Percentiles rank a stretch among this genome's conserved stretches.
phyloP scores from a whole-genome alignment of 2,888 invertebrate genomes.

The Protophormia terraenovae region DNA sequence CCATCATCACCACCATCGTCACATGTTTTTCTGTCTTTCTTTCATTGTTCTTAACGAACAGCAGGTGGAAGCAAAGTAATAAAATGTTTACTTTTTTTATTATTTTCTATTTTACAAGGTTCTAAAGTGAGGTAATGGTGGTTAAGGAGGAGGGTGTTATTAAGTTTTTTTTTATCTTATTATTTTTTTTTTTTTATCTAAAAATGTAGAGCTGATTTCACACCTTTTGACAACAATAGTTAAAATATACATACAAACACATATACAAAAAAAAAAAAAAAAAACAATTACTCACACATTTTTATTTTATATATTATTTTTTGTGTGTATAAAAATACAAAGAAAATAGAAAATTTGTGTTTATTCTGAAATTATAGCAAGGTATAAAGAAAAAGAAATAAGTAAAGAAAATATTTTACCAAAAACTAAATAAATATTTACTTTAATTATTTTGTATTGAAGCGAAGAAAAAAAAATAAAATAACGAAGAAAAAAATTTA shows the following conservation, averaged over 20 bases:
- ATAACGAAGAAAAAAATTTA: background rate
- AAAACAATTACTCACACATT: too few species aligned
- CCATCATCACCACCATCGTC: slow-evolving; percentile 37
- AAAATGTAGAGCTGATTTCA: slow-evolving; percentile 43
- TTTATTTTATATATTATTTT: too few species aligned
- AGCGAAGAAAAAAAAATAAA: background rate
- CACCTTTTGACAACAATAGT: slow-evolving; percentile 40
- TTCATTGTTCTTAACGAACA: too few species aligned
- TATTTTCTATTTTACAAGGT: background rate
- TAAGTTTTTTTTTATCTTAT: background rate
- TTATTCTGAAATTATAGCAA: background rate
- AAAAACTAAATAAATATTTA: slow-evolving; percentile 7
- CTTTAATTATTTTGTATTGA: background rate
- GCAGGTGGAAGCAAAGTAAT: too few species aligned
- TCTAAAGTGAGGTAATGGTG: background rate
- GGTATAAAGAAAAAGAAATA: background rate
- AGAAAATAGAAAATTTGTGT: too few species aligned
- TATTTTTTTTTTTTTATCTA: background rate
- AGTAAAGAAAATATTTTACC: too few species aligned
- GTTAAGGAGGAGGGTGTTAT: background rate
- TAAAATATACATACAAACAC: slow-evolving; percentile 8
- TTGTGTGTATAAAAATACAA: too few species aligned
- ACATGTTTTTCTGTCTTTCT: background rate
- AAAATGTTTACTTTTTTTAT: background rate
- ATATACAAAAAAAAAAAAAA: too few species aligned